phyloP scores from a whole-genome alignment of 1,140 invertebrate genomes.

The Bombus vancouverensis region DNA sequence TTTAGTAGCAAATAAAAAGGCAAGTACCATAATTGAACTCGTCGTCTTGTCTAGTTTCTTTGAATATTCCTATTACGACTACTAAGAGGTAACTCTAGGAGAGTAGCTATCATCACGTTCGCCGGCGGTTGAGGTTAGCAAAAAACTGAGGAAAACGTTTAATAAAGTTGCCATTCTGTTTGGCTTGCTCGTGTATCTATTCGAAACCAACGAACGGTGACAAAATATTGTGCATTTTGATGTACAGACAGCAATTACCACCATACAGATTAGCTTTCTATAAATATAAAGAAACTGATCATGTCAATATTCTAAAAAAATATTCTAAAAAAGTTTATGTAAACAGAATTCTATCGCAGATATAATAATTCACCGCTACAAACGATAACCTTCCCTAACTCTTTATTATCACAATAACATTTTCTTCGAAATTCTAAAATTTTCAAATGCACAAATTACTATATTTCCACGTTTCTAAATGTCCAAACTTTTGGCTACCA shows the following conservation, averaged over 20 bases:
- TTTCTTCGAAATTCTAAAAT: not conserved
- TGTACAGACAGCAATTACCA: too few relatives aligned
- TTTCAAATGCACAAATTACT: not conserved
- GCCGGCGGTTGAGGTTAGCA: not conserved
- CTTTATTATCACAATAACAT: too few relatives aligned
- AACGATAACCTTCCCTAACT: too few relatives aligned
- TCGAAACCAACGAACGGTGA: not conserved
- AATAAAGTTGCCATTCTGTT: not conserved
- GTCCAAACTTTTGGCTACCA: not conserved
- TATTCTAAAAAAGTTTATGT: too few relatives aligned
- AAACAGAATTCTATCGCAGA: too few relatives aligned
- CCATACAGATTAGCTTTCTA: too few relatives aligned
- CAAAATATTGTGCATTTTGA: not conserved
- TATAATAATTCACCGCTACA: too few relatives aligned
- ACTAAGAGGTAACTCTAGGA: not conserved
- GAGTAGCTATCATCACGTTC: not conserved
- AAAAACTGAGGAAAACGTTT: not conserved
- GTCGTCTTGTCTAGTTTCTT: constrained; percentile 25
- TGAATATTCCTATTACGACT: not conserved
- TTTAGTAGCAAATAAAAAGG: not conserved
- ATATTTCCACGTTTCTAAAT: not conserved
- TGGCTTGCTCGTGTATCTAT: too few relatives aligned
- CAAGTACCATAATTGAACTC: constrained; percentile 27
- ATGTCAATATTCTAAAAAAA: too few relatives aligned
- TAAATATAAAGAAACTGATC: too few relatives aligned